Evolutionary conservation across 2,113 vertebrate genomes (phyloP), one percentile per base, ranked within the genome.

Genomic region (Cinclus cinclus): DNA sequence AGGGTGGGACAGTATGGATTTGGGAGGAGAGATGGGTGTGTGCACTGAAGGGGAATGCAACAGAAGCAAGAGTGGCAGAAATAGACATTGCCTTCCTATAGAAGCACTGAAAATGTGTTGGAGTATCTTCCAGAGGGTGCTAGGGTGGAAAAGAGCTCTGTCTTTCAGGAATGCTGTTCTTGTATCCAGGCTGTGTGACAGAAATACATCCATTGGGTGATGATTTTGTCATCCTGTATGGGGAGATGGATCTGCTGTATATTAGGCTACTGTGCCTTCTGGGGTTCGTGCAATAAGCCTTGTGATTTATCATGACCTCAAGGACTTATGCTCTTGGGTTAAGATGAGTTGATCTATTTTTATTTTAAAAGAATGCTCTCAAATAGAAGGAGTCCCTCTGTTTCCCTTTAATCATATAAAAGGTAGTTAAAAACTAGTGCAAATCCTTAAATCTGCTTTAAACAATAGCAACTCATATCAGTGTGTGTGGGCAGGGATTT

Each of bases 381-480:
- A 67, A 47, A 50, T 80, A 46, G 58, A 83, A 58, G 64, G 56
- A 92, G 31, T 19, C 47, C 71, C 76, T 69, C 50, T 44, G 47
- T 67, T 94, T 93, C 59, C 52, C 60, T 93, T 89, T 87, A 94
- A 89, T 95, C 91, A 93, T 75, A 83, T 81, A 92, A 90, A 95
- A 92, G 56, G 73, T 92, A 70, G 91, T 92, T 94, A 87, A 95
- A 97, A 95, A 94, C 73, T 74, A 81, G 42, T 63, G 47, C 20
- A 94, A 96, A 97, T 96, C 88, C 86, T 77, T 93, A 93, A 97
- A 96, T 96, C 96, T 90, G 89, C 94, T 96, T 97, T 96, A 75
- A 90, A 95, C 94, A 94, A 95, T 84, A 84, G 89, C 83, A 92
- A 91, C 73, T 95, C 91, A n/a, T 15, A 94, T 73, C 60, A 41